These are phyloP conservation scores for Julus scanicus DNA, from an alignment of 2,888 invertebrate species.

Conservation along the genomic window DNA sequence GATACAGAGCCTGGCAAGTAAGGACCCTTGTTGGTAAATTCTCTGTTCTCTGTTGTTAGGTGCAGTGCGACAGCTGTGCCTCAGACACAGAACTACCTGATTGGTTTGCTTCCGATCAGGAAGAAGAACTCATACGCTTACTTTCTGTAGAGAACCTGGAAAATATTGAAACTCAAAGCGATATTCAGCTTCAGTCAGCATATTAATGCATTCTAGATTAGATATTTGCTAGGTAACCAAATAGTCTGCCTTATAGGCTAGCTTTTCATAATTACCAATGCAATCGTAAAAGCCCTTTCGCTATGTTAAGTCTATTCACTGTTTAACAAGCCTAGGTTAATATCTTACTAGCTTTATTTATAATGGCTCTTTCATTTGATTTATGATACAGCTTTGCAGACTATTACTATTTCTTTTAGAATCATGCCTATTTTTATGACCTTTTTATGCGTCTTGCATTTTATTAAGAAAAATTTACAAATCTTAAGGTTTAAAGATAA, in stretches of 20 bases:
- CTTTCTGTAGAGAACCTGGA: conserved; percentile 71
- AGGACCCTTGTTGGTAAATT: conserved; percentile 44
- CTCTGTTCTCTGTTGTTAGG: conserved; percentile 60
- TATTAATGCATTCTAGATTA: conserved; percentile 47
- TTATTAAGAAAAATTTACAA: not conserved
- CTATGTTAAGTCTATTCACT: not conserved
- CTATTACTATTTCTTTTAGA: not conserved
- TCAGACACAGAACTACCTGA: conserved; percentile 66
- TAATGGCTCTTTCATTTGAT: not conserved
- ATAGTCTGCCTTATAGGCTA: conserved; percentile 36
- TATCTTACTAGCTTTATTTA: not conserved
- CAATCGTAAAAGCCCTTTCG: not conserved
- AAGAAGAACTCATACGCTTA: conserved; percentile 80
- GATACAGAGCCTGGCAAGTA: conserved; percentile 12
- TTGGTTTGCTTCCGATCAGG: conserved; percentile 81
- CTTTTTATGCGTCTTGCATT: not conserved
- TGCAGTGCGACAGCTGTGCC: conserved; percentile 60
- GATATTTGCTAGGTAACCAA: conserved; percentile 29
- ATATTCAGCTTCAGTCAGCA: conserved; percentile 58
- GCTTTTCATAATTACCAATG: conserved; percentile 29
- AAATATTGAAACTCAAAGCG: conserved; percentile 59
- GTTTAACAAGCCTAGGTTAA: not conserved
- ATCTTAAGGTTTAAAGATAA: too few species aligned
- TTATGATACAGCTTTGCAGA: not conserved
- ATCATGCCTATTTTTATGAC: not conserved